These are phyloP conservation scores for Periophthalmus modestus DNA, from an alignment of 2,113 vertebrate species.

Conservation along the genomic window DNA sequence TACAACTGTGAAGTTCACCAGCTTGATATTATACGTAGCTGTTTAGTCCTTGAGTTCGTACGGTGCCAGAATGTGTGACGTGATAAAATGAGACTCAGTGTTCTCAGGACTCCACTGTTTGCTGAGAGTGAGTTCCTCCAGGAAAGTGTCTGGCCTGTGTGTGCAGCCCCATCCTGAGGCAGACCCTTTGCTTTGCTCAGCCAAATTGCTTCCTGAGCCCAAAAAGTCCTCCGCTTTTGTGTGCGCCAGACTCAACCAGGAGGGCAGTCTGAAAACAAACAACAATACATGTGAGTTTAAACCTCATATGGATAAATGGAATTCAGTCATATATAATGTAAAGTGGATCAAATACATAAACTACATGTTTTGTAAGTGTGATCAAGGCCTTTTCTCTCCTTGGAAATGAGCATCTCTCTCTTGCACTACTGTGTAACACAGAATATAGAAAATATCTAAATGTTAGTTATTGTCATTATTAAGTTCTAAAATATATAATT, in stretches of 20 bases:
- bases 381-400: conserved; percentile 47
- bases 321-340: no score
- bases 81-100: background rate
- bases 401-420: conserved; percentile 68
- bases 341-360: background rate
- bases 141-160: conserved; percentile 82
- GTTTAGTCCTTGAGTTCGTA: background rate
- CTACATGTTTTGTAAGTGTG: conserved; percentile 36
- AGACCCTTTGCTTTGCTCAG: conserved; percentile 85
- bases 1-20: background rate
- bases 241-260: conserved; percentile 42
- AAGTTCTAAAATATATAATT: background rate
- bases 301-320: background rate
- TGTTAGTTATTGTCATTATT: background rate
- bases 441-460: background rate
- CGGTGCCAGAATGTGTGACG: background rate
- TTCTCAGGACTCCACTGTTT: conserved; percentile 56
- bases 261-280: conserved; percentile 20
- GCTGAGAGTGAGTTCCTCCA: conserved; percentile 79
- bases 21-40: background rate
- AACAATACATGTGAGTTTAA: background rate
- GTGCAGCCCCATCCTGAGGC: conserved; percentile 80
- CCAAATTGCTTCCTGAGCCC: conserved; percentile 82
- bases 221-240: conserved; percentile 55
- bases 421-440: conserved; percentile 76